Conservation (phyloP, 2,113 vertebrate species). For the Sander lucioperca region DNA sequence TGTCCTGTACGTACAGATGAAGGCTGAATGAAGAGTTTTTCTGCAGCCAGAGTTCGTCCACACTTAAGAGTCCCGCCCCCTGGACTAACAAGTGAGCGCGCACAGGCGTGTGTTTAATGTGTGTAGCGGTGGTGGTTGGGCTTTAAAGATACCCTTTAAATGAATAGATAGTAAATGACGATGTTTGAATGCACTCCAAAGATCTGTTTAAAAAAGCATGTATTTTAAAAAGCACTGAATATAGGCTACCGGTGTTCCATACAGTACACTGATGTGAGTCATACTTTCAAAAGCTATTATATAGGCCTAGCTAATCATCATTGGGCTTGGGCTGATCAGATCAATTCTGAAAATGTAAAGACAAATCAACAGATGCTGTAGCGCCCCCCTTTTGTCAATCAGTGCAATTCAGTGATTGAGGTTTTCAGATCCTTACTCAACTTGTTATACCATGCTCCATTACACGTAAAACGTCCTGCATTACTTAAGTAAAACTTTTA, state of each 20-base stretch:
- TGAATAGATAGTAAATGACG: neutral
- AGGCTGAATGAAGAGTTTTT: constrained; percentile 48
- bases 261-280: neutral
- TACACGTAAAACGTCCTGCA: neutral
- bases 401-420: neutral
- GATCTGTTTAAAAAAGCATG: neutral
- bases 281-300: neutral
- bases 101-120: neutral
- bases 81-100: constrained; percentile 26
- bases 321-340: neutral
- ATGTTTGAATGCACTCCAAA: neutral
- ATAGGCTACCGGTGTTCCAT: neutral
- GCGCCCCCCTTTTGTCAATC: constrained; percentile 23
- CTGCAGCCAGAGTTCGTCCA: constrained; percentile 37
- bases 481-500: neutral
- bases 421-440: neutral
- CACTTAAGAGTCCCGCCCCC: constrained; percentile 65
- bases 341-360: neutral
- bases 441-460: neutral
- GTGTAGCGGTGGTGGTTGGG: neutral
- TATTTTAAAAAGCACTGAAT: neutral
- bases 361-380: neutral
- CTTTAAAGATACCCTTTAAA: neutral
- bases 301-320: neutral
- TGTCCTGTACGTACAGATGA: constrained; percentile 14